A percentile compares a stretch with the other conserved stretches of the same genome.
These are phyloP conservation scores for Colostygia pectinataria DNA, from an alignment of 2,888 invertebrate genomes.

Conservation along the genomic window DNA sequence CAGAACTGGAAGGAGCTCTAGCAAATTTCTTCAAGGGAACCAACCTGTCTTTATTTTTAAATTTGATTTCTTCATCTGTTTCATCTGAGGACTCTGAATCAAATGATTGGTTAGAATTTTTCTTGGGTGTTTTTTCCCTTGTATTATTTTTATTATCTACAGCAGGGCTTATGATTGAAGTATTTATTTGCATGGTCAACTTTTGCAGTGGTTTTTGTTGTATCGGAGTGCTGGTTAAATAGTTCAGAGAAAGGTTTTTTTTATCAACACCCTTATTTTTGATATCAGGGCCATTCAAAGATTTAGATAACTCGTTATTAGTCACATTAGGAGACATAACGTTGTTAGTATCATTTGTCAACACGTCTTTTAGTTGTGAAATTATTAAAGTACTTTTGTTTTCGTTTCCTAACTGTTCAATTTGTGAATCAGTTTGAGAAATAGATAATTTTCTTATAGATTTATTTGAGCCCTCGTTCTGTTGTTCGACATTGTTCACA, in stretches of 20 bases:
- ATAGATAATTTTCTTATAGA: conserved; percentile 28
- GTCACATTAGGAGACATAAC: conserved; percentile 44
- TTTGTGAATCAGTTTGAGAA: conserved; percentile 38
- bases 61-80: conserved; percentile 30
- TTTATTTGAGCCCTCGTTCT: conserved; percentile 18
- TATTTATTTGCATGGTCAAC: conserved; percentile 54
- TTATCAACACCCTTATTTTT: conserved; percentile 46
- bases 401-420: conserved; percentile 48
- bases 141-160: conserved; percentile 36
- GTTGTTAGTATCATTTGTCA: conserved; percentile 45
- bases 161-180: conserved; percentile 53
- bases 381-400: conserved; percentile 64
- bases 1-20: conserved; percentile 12
- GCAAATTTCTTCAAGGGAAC: conserved; percentile 5
- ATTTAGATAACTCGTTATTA: conserved; percentile 49
- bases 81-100: conserved; percentile 20
- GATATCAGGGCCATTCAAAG: conserved; percentile 42
- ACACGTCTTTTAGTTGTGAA: conserved; percentile 62
- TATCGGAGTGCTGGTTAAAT: conserved; percentile 67
- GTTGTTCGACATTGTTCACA: conserved; percentile 2
- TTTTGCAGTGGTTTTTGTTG: conserved; percentile 59
- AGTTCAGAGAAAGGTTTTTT: conserved; percentile 51
- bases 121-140: conserved; percentile 23
- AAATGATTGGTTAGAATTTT: conserved; percentile 6
- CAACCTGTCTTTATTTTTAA: conserved; percentile 23